Evolutionary conservation across 2,888 invertebrate species (phyloP).

Genomic region (Pelosia muscerda): DNA sequence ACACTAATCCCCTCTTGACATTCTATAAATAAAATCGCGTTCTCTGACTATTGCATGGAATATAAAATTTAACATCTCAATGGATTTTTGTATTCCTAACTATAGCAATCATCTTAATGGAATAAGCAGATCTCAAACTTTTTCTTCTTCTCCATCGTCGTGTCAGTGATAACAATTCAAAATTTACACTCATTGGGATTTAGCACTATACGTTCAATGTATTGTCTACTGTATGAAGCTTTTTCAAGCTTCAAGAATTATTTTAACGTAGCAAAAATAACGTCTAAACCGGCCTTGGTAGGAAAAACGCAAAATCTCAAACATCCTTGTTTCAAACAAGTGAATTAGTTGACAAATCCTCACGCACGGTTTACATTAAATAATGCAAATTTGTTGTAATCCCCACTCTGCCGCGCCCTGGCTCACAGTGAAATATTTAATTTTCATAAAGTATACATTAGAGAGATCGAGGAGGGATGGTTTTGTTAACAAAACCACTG

Average conservation of each 20-base stretch:
- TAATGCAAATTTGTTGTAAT: constrained; percentile 86
- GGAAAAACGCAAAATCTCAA: constrained; percentile 42
- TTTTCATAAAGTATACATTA: constrained; percentile 86
- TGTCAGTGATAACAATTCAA: too few species aligned
- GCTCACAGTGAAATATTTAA: constrained; percentile 84
- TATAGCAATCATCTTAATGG: too few species aligned
- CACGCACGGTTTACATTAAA: constrained; percentile 84
- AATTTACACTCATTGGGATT: too few species aligned
- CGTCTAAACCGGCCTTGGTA: not conserved
- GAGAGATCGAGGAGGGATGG: constrained; percentile 64
- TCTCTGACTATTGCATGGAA: too few species aligned
- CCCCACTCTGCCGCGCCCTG: constrained; percentile 72
- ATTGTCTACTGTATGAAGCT: not conserved
- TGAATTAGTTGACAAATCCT: constrained; percentile 80
- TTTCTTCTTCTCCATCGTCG: too few species aligned
- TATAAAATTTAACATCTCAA: too few species aligned
- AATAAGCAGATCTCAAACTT: too few species aligned
- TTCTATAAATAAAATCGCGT: too few species aligned
- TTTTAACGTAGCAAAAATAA: not conserved
- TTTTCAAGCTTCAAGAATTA: too few species aligned
- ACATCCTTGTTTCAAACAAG: constrained; percentile 60
- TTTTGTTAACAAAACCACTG: constrained; percentile 52
- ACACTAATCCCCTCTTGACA: too few species aligned
- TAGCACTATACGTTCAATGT: too few species aligned
- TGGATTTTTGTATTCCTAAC: too few species aligned